Percentiles rank a stretch among this genome's conserved stretches.
phyloP scores from a whole-genome alignment of 2,113 vertebrate genomes.

The Chionis minor region DNA sequence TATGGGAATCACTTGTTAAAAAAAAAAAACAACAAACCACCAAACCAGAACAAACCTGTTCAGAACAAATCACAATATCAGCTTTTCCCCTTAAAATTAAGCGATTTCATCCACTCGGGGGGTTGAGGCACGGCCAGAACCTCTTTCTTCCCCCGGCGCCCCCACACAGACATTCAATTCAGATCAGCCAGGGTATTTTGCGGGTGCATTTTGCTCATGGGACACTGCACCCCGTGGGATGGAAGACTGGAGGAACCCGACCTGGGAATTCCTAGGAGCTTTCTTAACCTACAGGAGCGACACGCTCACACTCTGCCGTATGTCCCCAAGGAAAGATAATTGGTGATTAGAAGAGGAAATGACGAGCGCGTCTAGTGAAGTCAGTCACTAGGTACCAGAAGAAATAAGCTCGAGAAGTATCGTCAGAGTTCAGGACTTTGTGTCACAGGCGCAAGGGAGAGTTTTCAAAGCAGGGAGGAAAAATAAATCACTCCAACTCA shows the following conservation, averaged over 20 bases:
- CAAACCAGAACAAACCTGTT: not conserved
- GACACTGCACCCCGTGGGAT: not conserved
- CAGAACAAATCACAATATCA: not conserved
- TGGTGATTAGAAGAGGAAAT: not conserved
- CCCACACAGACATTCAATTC: fast-evolving
- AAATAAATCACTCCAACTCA: not conserved
- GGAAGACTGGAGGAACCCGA: not conserved
- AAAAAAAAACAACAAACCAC: not conserved
- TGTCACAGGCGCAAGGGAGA: not conserved
- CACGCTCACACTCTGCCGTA: not conserved
- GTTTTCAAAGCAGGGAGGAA: not conserved
- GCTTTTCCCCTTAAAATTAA: not conserved
- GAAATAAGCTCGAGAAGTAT: not conserved
- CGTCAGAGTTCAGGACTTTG: not conserved
- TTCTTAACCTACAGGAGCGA: not conserved
- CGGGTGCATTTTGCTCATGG: not conserved
- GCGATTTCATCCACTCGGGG: not conserved
- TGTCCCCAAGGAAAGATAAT: not conserved
- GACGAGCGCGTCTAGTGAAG: not conserved
- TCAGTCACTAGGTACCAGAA: not conserved
- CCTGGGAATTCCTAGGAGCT: not conserved
- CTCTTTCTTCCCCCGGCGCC: not conserved
- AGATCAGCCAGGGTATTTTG: not conserved
- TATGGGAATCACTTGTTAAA: fast-evolving
- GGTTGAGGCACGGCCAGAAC: not conserved